phyloP scores from a whole-genome alignment of 2,797 vertebrate species.

The Peromyscus eremicus region DNA sequence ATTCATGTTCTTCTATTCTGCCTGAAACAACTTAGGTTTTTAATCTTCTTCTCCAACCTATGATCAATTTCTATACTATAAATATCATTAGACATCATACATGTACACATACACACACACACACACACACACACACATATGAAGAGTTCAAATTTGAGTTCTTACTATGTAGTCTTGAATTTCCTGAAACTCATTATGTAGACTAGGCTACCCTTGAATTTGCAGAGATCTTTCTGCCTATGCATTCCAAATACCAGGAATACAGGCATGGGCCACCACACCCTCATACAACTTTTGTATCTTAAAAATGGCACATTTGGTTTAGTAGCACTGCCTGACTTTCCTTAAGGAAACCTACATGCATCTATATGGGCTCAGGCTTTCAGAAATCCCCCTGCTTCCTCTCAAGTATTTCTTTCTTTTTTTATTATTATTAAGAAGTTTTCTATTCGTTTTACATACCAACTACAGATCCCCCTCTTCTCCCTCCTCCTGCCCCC shows the following conservation, averaged over 20 bases:
- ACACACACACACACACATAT: not conserved
- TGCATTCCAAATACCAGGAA: not conserved
- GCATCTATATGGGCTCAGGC: not conserved
- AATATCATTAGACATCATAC: not conserved
- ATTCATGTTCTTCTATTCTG: not conserved
- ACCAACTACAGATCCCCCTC: too few relatives aligned
- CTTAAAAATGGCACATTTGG: not conserved
- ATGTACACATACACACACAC: not conserved
- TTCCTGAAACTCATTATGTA: not conserved
- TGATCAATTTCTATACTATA: slow-evolving; percentile 11
- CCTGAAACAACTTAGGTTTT: slow-evolving; percentile 4
- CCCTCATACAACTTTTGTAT: not conserved
- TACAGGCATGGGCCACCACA: not conserved
- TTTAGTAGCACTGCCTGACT: not conserved
- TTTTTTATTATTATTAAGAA: too few relatives aligned
- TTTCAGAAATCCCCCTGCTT: not conserved
- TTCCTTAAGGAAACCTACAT: not conserved
- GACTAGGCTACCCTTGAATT: not conserved
- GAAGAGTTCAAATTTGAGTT: not conserved
- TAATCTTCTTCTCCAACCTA: not conserved
- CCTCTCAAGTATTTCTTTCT: not conserved
- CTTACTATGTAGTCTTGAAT: not conserved
- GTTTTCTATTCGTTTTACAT: too few relatives aligned
- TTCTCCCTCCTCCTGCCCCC: too few relatives aligned
- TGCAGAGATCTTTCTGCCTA: not conserved